A percentile compares a stretch with the other conserved stretches of the same genome.
Conservation (phyloP, 2,113 vertebrate species). For the Sus scrofa region T2T-Sscrofa CM000830.6:106072501-106073000, state of each 20-base stretch:
- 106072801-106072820: background rate
- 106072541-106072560: background rate
- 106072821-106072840: conserved; percentile 50
- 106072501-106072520: conserved; percentile 52
- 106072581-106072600: too few relatives aligned
- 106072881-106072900: conserved; percentile 62
- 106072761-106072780: too few relatives aligned
- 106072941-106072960: conserved; percentile 24
- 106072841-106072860: conserved; percentile 44
- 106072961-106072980: background rate
- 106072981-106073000: background rate
- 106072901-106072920: conserved; percentile 43
- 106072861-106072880: conserved; percentile 64
- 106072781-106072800: too few relatives aligned
- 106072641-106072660: too few relatives aligned
- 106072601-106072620: too few relatives aligned
- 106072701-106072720: too few relatives aligned
- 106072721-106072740: too few relatives aligned
- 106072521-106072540: conserved; percentile 57
- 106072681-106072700: too few relatives aligned
- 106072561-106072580: too few relatives aligned
- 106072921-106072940: background rate
- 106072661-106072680: too few relatives aligned
- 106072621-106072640: too few relatives aligned
- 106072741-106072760: too few relatives aligned